Conservation (phyloP, 2,797 vertebrate species). For the Adrianichthys oophorus region DNA sequence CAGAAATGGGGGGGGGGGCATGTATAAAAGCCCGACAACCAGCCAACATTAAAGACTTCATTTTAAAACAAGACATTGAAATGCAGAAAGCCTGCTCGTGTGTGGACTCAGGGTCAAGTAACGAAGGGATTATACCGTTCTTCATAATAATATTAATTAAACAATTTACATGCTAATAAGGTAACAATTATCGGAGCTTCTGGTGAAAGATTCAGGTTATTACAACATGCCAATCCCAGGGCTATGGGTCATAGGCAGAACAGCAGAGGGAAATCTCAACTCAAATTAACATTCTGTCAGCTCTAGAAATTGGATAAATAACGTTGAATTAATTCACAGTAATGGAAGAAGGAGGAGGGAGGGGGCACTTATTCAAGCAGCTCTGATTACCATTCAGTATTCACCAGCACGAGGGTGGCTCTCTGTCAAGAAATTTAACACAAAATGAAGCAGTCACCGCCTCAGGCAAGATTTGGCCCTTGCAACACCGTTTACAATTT, state of each 20-base stretch:
- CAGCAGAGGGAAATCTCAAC: slow-evolving; percentile 94
- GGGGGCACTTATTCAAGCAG: slow-evolving; percentile 82
- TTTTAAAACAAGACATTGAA: slow-evolving; percentile 91
- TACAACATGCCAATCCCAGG: slow-evolving; percentile 98
- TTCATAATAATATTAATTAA: slow-evolving; percentile 99
- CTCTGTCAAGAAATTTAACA: slow-evolving; percentile 86
- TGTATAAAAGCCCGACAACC: slow-evolving; percentile 74
- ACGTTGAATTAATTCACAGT: slow-evolving; percentile 99
- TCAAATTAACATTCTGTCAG: slow-evolving; percentile 99
- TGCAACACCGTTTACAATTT: slow-evolving; percentile 91
- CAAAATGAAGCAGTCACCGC: slow-evolving; percentile 86
- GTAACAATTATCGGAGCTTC: slow-evolving; percentile 99
- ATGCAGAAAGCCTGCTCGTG: slow-evolving; percentile 85
- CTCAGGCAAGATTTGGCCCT: slow-evolving; percentile 86
- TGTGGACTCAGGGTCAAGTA: slow-evolving; percentile 96
- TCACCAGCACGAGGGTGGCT: slow-evolving; percentile 89
- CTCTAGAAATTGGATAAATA: slow-evolving; percentile 99
- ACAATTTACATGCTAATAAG: slow-evolving; percentile 99
- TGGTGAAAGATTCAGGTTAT: slow-evolving; percentile 99
- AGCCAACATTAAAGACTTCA: slow-evolving; percentile 83
- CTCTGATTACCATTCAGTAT: slow-evolving; percentile 94
- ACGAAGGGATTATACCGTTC: slow-evolving; percentile 99
- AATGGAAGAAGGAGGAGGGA: slow-evolving; percentile 77
- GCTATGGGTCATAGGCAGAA: slow-evolving; percentile 88
- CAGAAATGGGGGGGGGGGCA: slow-evolving; percentile 74